Conservation (phyloP, 2,797 vertebrate species). For the Tauraco hartlaubi region DNA sequence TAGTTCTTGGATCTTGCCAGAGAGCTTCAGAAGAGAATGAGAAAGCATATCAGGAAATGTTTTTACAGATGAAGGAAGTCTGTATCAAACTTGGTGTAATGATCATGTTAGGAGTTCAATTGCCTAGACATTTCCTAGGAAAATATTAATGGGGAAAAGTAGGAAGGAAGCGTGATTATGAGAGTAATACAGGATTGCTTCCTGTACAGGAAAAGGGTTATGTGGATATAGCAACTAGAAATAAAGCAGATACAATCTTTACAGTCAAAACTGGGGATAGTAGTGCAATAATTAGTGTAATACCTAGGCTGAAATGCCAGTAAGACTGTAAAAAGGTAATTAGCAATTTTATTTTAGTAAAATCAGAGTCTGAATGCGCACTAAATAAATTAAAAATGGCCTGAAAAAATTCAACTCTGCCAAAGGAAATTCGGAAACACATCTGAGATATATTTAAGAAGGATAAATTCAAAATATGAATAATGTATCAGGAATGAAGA, state of each 20-base stretch:
- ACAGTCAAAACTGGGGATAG: not conserved
- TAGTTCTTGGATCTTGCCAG: conserved; percentile 12
- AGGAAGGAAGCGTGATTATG: conserved; percentile 35
- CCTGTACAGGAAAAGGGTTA: conserved; percentile 8
- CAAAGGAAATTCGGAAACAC: not conserved
- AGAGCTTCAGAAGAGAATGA: conserved; percentile 32
- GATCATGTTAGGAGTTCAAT: not conserved
- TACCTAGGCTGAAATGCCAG: not conserved
- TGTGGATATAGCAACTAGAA: not conserved
- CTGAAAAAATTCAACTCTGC: not conserved
- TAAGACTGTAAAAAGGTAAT: not conserved
- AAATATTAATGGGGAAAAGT: conserved; percentile 37
- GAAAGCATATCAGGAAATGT: conserved; percentile 53
- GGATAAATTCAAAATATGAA: not conserved
- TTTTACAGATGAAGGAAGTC: conserved; percentile 65
- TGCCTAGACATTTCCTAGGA: conserved; percentile 39
- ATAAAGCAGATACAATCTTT: not conserved
- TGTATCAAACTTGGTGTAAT: conserved; percentile 26
- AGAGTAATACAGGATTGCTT: conserved; percentile 23
- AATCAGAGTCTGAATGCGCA: not conserved
- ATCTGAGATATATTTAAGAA: conserved; percentile 8
- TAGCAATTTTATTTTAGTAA: not conserved
- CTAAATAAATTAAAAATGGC: not conserved
- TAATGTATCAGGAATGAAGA: not conserved
- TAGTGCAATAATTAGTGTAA: not conserved